phyloP scores from a whole-genome alignment of 2,113 vertebrate genomes.

The Sturnus vulgaris region DNA sequence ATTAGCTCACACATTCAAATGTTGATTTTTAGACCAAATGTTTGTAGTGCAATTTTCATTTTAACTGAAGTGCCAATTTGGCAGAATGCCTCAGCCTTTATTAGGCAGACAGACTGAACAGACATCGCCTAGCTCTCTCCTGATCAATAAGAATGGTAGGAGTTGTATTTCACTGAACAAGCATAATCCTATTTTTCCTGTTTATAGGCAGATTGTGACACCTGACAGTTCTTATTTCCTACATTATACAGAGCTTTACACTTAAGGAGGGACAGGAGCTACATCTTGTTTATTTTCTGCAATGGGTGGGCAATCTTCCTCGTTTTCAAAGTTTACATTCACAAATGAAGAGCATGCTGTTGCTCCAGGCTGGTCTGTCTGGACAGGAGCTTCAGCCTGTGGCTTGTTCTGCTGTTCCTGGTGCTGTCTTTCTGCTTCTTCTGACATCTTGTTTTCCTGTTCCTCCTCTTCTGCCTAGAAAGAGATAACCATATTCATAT shows the following conservation, averaged over 20 bases:
- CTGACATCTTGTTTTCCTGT: slow-evolving; percentile 86
- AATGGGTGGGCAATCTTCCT: slow-evolving; percentile 65
- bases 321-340: slow-evolving; percentile 81
- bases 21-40: background rate
- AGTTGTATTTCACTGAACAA: slow-evolving; percentile 52
- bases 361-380: slow-evolving; percentile 69
- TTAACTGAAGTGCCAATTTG: background rate
- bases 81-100: slow-evolving; percentile 26
- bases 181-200: slow-evolving; percentile 52
- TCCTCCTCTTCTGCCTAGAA: slow-evolving; percentile 87
- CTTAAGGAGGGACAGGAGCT: slow-evolving; percentile 79
- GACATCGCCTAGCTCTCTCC: slow-evolving; percentile 11
- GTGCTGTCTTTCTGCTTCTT: slow-evolving; percentile 84
- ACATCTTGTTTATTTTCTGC: slow-evolving; percentile 77
- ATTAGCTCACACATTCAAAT: background rate
- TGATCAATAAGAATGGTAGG: slow-evolving; percentile 58
- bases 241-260: slow-evolving; percentile 1
- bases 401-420: slow-evolving; percentile 72
- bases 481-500: background rate
- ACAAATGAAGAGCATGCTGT: slow-evolving; percentile 62
- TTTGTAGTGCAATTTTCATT: slow-evolving; percentile 44
- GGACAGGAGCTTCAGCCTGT: slow-evolving; percentile 65
- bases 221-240: background rate
- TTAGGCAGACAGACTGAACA: slow-evolving; percentile 35
- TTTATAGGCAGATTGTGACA: slow-evolving; percentile 7